These are phyloP conservation scores for Corythoichthys intestinalis DNA, from an alignment of 2,113 vertebrate species.

Conservation along the genomic window DNA sequence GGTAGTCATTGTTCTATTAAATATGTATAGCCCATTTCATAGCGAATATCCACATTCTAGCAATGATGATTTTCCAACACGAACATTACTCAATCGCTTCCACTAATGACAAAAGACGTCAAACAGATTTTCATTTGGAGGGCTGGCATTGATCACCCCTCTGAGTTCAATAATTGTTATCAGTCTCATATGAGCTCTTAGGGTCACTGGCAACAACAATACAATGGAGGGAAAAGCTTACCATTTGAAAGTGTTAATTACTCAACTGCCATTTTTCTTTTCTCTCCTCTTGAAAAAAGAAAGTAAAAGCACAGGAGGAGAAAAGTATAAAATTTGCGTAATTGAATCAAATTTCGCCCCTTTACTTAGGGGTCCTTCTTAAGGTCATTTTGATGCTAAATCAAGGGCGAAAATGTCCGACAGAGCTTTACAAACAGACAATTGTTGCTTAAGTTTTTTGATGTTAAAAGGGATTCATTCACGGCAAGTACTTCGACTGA, in stretches of 20 bases:
- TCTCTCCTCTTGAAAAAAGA: conserved; percentile 35
- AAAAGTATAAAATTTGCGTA: conserved; percentile 49
- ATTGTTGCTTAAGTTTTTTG: conserved; percentile 29
- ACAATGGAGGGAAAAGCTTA: conserved; percentile 19
- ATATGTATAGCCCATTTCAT: conserved; percentile 38
- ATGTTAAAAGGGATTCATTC: conserved; percentile 55
- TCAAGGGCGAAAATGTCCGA: conserved; percentile 32
- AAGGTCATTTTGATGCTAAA: conserved; percentile 54
- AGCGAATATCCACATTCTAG: conserved; percentile 49
- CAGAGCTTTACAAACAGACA: conserved; percentile 34
- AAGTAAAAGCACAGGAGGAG: conserved; percentile 30
- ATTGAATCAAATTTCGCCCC: conserved; percentile 31
- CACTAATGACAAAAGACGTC: no score
- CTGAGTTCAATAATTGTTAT: background rate
- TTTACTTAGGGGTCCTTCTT: conserved; percentile 13
- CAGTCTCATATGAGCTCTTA: background rate
- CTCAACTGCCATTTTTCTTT: conserved; percentile 41
- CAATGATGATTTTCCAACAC: conserved; percentile 37
- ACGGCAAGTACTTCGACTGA: conserved; percentile 40
- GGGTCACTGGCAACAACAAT: conserved; percentile 9
- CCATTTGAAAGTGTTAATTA: conserved; percentile 50
- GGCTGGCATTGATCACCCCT: no score
- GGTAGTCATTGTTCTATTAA: conserved; percentile 24
- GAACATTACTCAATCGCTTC: conserved; percentile 4
- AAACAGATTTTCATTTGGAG: no score